phyloP scores from a whole-genome alignment of 2,113 vertebrate genomes.

The Eptesicus fuscus region DNA sequence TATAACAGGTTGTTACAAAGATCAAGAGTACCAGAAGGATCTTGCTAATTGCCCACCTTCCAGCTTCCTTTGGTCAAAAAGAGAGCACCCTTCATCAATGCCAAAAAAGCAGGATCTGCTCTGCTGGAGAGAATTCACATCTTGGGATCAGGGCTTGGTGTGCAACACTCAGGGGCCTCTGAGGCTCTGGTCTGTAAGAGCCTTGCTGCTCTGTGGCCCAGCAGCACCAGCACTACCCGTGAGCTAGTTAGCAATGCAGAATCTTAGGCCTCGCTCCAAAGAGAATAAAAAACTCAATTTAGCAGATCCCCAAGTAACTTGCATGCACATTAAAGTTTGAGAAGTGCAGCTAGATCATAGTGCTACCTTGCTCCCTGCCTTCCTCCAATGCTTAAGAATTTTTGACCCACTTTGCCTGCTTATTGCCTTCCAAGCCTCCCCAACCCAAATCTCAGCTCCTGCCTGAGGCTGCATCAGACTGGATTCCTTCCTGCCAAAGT shows the following conservation, averaged over 20 bases:
- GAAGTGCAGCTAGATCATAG: background rate
- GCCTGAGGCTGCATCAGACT: background rate
- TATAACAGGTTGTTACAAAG: slow-evolving; percentile 52
- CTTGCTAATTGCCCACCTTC: slow-evolving; percentile 64
- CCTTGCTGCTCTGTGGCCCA: background rate
- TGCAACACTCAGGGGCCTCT: background rate
- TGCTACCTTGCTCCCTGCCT: background rate
- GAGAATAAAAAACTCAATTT: background rate
- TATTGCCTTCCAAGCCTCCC: background rate
- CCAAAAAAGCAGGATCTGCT: background rate
- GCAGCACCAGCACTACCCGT: background rate
- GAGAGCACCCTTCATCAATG: slow-evolving; percentile 53
- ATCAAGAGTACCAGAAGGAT: slow-evolving; percentile 51
- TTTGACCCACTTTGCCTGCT: background rate
- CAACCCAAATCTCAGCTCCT: background rate
- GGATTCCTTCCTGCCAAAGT: background rate
- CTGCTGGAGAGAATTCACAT: slow-evolving; percentile 19
- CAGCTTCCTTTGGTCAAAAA: slow-evolving; percentile 60
- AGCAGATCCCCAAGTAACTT: background rate
- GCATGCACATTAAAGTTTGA: background rate
- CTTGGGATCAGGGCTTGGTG: background rate
- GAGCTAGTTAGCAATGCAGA: slow-evolving; percentile 24
- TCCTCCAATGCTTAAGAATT: background rate
- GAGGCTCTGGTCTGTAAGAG: background rate
- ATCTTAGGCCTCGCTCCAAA: background rate